Base-by-base conservation (phyloP, 2,888 invertebrate species). In the Agonopterix heracliana region DNA sequence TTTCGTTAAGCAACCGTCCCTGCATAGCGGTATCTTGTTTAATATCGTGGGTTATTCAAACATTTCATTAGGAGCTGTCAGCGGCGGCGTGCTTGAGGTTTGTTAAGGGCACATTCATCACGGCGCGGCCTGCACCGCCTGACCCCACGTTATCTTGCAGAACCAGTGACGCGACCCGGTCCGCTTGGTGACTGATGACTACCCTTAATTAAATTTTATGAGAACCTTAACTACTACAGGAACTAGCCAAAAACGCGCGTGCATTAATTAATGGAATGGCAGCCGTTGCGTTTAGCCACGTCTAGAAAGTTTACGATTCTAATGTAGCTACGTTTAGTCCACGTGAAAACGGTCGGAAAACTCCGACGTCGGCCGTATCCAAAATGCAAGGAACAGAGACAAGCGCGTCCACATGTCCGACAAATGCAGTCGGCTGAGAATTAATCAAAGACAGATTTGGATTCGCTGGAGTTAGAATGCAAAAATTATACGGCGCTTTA, bases 171-270 rank as follows among this genome's bases (percentile, higher is more conserved):
- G 70, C 57, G 74, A 71, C 79, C 71, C 69, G 64, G 60, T 64
- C 74, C 76, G 69, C 67, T 49, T 66, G 58, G 81, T 88, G 87
- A 88, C 87, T 86, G 87, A 88, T 88, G 85, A 86, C 84, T 75
- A 47, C 68, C 74, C 71, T 85, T 87, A 88, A 88, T 88, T 87
- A 86, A 81, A 87, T 87, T 87, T 86, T 78, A 82, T 81, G 72
- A 69, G 57, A 64, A 66, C 66, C 63, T 53, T 14, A 68, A 70
- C 73, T 73, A 71, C 61, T 56, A 54, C 55, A 59, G 58, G 49
- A 55, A 50, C 43, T 44, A 46, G 54, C 35, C 58, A 63, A 61
- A 56, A 58, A 55, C 41, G 53, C 54, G 9, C 38, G 10, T n/a
- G 38, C 10, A 38, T n/a, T 38, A 38, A 49, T 65, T 61, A 68